A percentile compares a stretch with the other conserved stretches of the same genome.
Evolutionary conservation across 1,140 invertebrate genomes (phyloP).

Genomic region (Contarinia nasturtii): DNA sequence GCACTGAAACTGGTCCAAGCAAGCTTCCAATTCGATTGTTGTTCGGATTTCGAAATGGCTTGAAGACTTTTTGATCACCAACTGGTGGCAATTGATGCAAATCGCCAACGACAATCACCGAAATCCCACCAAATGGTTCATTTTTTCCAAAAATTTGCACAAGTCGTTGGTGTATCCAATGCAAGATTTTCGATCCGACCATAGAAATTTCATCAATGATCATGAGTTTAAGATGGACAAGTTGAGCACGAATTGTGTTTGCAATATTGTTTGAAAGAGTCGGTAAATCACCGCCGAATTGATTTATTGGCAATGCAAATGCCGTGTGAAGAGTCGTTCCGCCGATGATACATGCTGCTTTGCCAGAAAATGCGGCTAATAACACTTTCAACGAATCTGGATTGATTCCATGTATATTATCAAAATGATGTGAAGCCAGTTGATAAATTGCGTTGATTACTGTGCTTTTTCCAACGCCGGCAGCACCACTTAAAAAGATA

Average conservation of each 20-base stretch:
- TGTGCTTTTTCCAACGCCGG: slow-evolving; percentile 10
- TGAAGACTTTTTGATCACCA: neutral
- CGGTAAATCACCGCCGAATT: slow-evolving; percentile 4
- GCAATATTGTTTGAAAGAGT: slow-evolving; percentile 7
- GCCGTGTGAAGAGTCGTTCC: slow-evolving; percentile 17
- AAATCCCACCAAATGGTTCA: slow-evolving; percentile 10
- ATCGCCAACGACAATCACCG: slow-evolving; percentile 12
- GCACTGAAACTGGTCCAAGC: too few relatives aligned
- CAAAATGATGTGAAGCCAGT: slow-evolving; percentile 6
- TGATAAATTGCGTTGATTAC: slow-evolving; percentile 8
- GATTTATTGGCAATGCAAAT: slow-evolving; percentile 14
- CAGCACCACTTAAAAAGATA: slow-evolving; percentile 9
- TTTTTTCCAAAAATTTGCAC: slow-evolving; percentile 15
- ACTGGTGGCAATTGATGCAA: slow-evolving; percentile 11
- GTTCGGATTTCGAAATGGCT: too few relatives aligned
- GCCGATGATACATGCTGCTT: slow-evolving; percentile 17
- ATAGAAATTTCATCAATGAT: slow-evolving; percentile 25
- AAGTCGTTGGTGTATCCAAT: slow-evolving; percentile 12
- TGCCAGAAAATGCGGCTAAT: slow-evolving; percentile 16
- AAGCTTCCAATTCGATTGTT: too few relatives aligned
- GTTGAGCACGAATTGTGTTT: slow-evolving; percentile 8
- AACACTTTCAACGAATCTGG: slow-evolving; percentile 9
- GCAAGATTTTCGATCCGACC: slow-evolving; percentile 13
- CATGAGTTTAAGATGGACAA: slow-evolving; percentile 13
- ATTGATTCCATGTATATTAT: slow-evolving; percentile 5